phyloP scores from a whole-genome alignment of 1,140 invertebrate genomes.

The Panonychus citri region DNA sequence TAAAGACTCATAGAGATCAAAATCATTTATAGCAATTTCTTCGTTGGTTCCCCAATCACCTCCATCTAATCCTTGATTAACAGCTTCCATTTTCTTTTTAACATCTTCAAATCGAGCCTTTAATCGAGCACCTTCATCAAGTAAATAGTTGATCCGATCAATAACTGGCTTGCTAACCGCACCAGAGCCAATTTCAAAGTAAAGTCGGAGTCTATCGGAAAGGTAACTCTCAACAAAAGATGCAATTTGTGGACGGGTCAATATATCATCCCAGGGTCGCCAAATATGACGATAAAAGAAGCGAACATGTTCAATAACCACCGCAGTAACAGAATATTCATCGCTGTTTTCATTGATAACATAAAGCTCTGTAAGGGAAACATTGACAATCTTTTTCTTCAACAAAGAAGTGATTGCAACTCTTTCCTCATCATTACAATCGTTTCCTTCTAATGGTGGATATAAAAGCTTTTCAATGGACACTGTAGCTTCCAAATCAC shows the following conservation, averaged over 20 bases:
- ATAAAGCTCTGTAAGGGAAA: slow-evolving; percentile 14
- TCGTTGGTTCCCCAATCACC: neutral
- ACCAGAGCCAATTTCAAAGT: slow-evolving; percentile 14
- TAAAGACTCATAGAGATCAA: slow-evolving; percentile 10
- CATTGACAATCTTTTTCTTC: slow-evolving; percentile 3
- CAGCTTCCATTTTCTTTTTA: neutral
- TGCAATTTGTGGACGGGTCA: neutral
- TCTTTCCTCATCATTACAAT: neutral
- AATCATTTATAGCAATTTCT: slow-evolving; percentile 6
- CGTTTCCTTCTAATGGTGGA: neutral
- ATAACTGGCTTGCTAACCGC: slow-evolving; percentile 9
- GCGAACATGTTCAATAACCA: slow-evolving; percentile 13
- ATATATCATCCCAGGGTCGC: slow-evolving; percentile 14
- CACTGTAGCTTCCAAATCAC: slow-evolving; percentile 12
- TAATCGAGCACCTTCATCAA: slow-evolving; percentile 10
- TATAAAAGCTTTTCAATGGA: slow-evolving; percentile 4
- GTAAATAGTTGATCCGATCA: slow-evolving; percentile 8
- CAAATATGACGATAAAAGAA: slow-evolving; percentile 12
- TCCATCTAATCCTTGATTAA: neutral
- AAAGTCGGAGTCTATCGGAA: slow-evolving; percentile 10
- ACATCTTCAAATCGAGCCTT: slow-evolving; percentile 6
- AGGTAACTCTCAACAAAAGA: slow-evolving; percentile 10
- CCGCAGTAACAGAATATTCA: slow-evolving; percentile 13
- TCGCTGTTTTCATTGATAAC: slow-evolving; percentile 12
- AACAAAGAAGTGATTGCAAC: neutral